Percentiles rank a stretch among this genome's conserved stretches.
phyloP scores from a whole-genome alignment of 2,888 invertebrate species.

The Taenaris catops region DNA sequence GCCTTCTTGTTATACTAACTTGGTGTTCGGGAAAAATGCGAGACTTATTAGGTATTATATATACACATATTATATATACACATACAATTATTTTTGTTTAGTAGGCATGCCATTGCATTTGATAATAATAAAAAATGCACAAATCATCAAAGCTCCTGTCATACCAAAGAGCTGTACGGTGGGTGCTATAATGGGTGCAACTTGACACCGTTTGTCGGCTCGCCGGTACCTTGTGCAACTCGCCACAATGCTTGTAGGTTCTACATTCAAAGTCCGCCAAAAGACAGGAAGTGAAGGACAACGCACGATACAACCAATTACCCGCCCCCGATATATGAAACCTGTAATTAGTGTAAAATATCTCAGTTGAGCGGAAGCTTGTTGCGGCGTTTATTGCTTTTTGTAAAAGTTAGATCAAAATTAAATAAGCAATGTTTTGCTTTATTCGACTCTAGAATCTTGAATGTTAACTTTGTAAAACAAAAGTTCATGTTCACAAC shows the following conservation, averaged over 20 bases:
- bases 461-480: too few relatives aligned
- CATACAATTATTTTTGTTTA: too few relatives aligned
- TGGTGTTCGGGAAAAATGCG: too few relatives aligned
- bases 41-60: too few relatives aligned
- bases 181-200: slow-evolving; percentile 66
- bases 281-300: slow-evolving; percentile 75
- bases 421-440: too few relatives aligned
- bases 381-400: slow-evolving; percentile 26
- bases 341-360: slow-evolving; percentile 75
- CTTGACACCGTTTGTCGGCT: slow-evolving; percentile 44
- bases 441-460: too few relatives aligned
- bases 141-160: background rate
- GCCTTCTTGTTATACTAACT: too few relatives aligned
- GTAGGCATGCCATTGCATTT: background rate
- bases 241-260: slow-evolving; percentile 33
- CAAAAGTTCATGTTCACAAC: too few relatives aligned
- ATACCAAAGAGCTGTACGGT: slow-evolving; percentile 26
- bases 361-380: slow-evolving; percentile 57
- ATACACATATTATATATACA: too few relatives aligned
- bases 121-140: slow-evolving; percentile 2
- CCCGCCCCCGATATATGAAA: slow-evolving; percentile 73
- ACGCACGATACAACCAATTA: slow-evolving; percentile 70
- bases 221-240: slow-evolving; percentile 52
- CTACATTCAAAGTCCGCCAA: slow-evolving; percentile 47
- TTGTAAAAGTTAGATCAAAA: too few relatives aligned